These are phyloP conservation scores for Phainopepla nitens DNA, from an alignment of 2,113 vertebrate species.

Conservation along the genomic window DNA sequence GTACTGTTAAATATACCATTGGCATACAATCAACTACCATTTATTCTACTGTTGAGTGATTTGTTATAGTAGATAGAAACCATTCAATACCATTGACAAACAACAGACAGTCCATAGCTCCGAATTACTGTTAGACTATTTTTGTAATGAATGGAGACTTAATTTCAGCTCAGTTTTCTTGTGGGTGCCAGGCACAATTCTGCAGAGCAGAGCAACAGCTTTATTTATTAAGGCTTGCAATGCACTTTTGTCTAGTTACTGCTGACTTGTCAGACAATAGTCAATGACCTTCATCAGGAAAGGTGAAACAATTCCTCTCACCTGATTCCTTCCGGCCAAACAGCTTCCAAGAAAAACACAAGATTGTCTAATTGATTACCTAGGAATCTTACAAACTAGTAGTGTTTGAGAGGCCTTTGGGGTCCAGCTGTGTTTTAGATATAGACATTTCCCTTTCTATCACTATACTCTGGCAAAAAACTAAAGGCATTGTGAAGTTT, in stretches of 20 bases:
- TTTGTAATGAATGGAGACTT: conserved; percentile 73
- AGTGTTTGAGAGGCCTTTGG: not conserved
- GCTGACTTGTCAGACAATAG: conserved; percentile 60
- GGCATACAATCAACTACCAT: conserved; percentile 68
- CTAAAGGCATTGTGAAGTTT: not conserved
- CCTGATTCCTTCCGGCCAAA: not conserved
- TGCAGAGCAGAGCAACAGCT: conserved; percentile 60
- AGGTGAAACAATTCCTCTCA: conserved; percentile 56
- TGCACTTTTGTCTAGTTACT: conserved; percentile 64
- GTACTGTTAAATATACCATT: conserved; percentile 69
- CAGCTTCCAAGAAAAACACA: not conserved
- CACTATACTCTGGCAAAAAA: conserved; percentile 2
- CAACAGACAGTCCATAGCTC: conserved; percentile 58
- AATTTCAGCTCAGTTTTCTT: conserved; percentile 68
- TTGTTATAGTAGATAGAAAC: conserved; percentile 68
- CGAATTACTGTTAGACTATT: conserved; percentile 68
- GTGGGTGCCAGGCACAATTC: conserved; percentile 65
- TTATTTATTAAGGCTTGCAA: conserved; percentile 65
- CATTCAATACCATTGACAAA: conserved; percentile 73
- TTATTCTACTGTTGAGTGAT: conserved; percentile 71
- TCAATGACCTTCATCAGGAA: conserved; percentile 43
- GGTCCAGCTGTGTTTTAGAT: conserved; percentile 1
- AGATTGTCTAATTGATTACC: not conserved
- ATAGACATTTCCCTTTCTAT: not conserved
- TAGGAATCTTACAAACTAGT: not conserved